Evolutionary conservation across 2,113 vertebrate genomes (phyloP).

Genomic region (Hyperopisus bebe): DNA sequence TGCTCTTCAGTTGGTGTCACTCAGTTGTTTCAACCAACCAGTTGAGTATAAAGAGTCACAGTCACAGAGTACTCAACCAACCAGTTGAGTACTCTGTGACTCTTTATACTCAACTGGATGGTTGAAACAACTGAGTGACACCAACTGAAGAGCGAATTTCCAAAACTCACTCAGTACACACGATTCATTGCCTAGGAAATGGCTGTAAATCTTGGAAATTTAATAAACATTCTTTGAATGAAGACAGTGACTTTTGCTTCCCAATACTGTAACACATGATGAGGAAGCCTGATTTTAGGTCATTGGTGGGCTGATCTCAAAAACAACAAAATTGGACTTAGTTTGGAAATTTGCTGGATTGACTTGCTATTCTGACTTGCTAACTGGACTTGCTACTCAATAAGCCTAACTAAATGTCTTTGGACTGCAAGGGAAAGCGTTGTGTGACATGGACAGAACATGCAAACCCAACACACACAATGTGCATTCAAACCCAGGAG

Average conservation of each 20-base stretch:
- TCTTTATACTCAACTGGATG: not conserved
- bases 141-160: not conserved
- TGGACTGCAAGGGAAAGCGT: not conserved
- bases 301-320: not conserved
- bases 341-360: not conserved
- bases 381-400: not conserved
- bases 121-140: not conserved
- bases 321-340: not conserved
- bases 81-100: too few relatives aligned
- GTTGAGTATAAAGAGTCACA: too few relatives aligned
- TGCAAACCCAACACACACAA: not conserved
- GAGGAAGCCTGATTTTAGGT: not conserved
- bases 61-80: too few relatives aligned
- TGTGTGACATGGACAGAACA: not conserved
- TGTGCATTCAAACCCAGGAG: not conserved
- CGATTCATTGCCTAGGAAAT: not conserved
- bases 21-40: too few relatives aligned
- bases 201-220: not conserved
- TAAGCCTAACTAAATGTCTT: not conserved
- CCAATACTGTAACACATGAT: not conserved
- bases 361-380: too few relatives aligned
- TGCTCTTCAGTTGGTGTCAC: too few relatives aligned
- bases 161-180: not conserved
- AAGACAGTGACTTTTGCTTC: not conserved
- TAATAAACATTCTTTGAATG: not conserved